Conservation (phyloP, 2,888 invertebrate genomes). For the Mesorhabditis belari region DNA sequence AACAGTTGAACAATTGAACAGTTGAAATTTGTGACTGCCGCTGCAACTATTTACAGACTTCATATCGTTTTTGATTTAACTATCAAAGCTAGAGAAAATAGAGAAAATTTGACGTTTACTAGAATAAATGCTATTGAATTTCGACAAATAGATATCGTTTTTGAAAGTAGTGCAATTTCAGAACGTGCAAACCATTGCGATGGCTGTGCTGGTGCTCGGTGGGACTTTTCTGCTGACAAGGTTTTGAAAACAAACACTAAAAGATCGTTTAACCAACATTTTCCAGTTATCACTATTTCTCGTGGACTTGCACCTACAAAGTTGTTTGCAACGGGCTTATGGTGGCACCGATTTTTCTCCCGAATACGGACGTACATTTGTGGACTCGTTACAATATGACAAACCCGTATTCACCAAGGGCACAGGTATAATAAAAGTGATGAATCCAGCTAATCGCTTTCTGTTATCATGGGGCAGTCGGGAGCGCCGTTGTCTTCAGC, state of each 20-base stretch:
- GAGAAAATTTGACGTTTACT: not conserved
- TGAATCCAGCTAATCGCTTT: too few relatives aligned
- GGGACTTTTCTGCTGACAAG: constrained; percentile 22
- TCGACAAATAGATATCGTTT: not conserved
- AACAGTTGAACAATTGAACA: not conserved
- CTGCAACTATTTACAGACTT: not conserved
- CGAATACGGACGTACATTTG: constrained; percentile 16
- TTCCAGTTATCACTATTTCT: constrained; percentile 26
- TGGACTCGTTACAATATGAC: constrained; percentile 24
- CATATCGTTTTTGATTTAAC: too few relatives aligned
- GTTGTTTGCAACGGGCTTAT: constrained; percentile 23
- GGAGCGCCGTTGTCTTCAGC: too few relatives aligned
- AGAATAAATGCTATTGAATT: too few relatives aligned
- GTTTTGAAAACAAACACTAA: not conserved
- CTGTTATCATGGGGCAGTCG: too few relatives aligned
- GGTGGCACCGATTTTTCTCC: constrained; percentile 21
- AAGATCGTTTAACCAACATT: too few relatives aligned
- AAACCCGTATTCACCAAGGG: too few relatives aligned
- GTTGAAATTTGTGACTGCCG: not conserved
- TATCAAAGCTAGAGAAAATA: too few relatives aligned
- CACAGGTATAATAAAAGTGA: too few relatives aligned
- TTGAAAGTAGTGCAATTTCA: constrained; percentile 6
- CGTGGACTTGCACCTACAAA: constrained; percentile 21
- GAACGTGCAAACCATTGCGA: constrained; percentile 19
- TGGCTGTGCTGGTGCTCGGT: constrained; percentile 18